Evolutionary conservation across 2,797 vertebrate species (phyloP).

Genomic region (Megaceryle alcyon): DNA sequence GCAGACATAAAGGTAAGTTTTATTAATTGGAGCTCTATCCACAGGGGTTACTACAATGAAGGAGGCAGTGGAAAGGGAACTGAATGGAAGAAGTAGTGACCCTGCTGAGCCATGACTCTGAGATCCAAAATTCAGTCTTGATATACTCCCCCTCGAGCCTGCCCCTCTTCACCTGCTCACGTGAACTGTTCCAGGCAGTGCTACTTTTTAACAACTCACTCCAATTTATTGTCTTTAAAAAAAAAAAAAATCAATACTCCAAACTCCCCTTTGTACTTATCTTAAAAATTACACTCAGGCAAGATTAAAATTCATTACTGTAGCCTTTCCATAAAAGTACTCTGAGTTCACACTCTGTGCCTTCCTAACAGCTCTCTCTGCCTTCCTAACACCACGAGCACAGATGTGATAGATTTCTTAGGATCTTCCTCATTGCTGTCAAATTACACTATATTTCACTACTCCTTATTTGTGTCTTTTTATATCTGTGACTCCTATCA

Average conservation of each 20-base stretch:
- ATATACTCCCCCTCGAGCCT: background rate
- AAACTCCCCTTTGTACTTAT: conserved; percentile 48
- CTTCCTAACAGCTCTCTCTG: conserved; percentile 14
- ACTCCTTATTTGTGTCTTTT: background rate
- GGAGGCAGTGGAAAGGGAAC: background rate
- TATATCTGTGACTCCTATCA: background rate
- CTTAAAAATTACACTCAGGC: conserved; percentile 66
- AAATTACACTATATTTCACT: conserved; percentile 1
- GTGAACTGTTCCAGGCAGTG: conserved; percentile 52
- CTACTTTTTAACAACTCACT: conserved; percentile 66
- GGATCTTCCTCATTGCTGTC: background rate
- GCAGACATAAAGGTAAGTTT: conserved; percentile 64
- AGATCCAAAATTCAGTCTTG: background rate
- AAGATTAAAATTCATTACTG: conserved; percentile 56
- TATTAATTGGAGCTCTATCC: conserved; percentile 67
- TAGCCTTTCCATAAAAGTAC: conserved; percentile 29
- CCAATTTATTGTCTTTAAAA: conserved; percentile 53
- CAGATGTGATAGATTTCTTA: background rate
- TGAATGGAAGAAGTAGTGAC: background rate
- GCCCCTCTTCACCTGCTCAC: background rate
- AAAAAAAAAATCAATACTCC: conserved; percentile 53
- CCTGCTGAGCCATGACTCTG: background rate
- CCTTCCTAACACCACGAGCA: background rate
- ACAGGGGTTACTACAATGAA: background rate
- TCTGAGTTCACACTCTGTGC: conserved; percentile 2